Base-by-base conservation (phyloP, 2,888 invertebrate genomes). In the Plagodis pulveraria region DNA sequence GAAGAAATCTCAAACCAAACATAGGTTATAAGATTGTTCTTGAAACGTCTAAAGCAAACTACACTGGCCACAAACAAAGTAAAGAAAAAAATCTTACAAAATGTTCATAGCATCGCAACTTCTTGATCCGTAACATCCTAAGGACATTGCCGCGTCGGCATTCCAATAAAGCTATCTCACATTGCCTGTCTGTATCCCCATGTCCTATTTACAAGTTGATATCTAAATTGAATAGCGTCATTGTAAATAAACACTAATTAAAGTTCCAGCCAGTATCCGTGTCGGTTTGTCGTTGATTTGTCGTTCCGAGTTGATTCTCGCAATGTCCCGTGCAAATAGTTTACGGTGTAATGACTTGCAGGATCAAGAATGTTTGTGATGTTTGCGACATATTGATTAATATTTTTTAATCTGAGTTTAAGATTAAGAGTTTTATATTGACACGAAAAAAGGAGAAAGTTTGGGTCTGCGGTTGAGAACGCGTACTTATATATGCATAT, bases 251-350 rank as follows among this genome's bases (percentile, higher is more conserved):
- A 63, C 56, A 54, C 54, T 65, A 65, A 67, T 65, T 62, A 63
- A 66, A 56, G 58, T 63, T 60, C 62, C 65, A 35, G 10, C 42
- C 11, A 11, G 42, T 12, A 50, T 49, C 36, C 44, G 12, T 41
- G 36, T 40, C 11, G 6, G 46, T 44, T 6, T n/a, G 34, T 50
- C 35, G 55, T 61, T 56, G 57, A 63, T 57, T 70, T 72, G 72
- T 69, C 70, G 74, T 72, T 70, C 71, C 75, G 51, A 58, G 70
- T n/a, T n/a, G n/a, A n/a, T n/a, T n/a, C 71, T 67, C n/a, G 72
- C 69, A 69, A 72, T 72, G 74, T 64, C 53, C 56, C 49, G 38
- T 36, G 49, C 41, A 56, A 11, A 56, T 55, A 34, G 40, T 51
- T 55, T 41, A 32, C 41, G 41, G 43, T 44, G 52, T n/a, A 36